phyloP scores from a whole-genome alignment of 2,888 invertebrate genomes.

The Teleiodes luculella region DNA sequence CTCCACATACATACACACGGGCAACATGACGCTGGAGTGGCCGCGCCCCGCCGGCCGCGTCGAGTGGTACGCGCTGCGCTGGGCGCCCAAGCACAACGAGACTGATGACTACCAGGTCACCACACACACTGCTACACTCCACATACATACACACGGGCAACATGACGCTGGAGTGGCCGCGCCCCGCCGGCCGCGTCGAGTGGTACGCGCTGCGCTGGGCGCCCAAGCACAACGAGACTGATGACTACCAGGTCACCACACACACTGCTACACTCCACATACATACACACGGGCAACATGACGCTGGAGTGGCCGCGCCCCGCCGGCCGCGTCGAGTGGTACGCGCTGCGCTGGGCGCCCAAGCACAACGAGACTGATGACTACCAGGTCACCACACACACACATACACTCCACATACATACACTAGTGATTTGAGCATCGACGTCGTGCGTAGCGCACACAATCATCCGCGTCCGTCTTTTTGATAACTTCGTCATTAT shows the following conservation, averaged over 20 bases:
- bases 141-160: too few relatives aligned
- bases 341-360: constrained; percentile 87
- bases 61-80: constrained; percentile 88
- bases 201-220: constrained; percentile 89
- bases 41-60: constrained; percentile 91
- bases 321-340: constrained; percentile 85
- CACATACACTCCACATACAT: too few relatives aligned
- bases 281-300: too few relatives aligned
- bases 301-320: constrained; percentile 89
- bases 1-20: too few relatives aligned
- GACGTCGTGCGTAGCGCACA: too few relatives aligned
- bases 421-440: too few relatives aligned
- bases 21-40: constrained; percentile 94
- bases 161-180: constrained; percentile 87
- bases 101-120: not conserved
- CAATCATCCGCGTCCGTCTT: too few relatives aligned
- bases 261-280: too few relatives aligned
- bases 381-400: too few relatives aligned
- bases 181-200: constrained; percentile 87
- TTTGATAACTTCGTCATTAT: too few relatives aligned
- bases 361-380: constrained; percentile 17
- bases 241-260: too few relatives aligned
- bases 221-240: constrained; percentile 42
- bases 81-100: constrained; percentile 76
- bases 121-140: too few relatives aligned